Evolutionary conservation across 2,797 vertebrate genomes (phyloP), one percentile per base, ranked within the genome.

Genomic region (Acestrorhynchus altus): DNA sequence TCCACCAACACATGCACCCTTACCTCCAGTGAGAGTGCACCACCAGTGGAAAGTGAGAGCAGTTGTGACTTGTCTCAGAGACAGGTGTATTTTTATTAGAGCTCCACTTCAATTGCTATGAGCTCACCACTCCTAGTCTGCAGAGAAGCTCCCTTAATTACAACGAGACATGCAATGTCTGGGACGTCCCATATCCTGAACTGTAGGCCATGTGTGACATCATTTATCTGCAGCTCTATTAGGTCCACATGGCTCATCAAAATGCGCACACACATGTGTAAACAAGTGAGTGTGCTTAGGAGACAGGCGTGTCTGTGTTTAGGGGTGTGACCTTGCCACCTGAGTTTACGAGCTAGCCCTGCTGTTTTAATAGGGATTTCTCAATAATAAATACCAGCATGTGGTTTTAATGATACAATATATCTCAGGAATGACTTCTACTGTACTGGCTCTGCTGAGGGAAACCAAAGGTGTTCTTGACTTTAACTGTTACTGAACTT

Each of bases 81-180:
- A 92, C 95, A 95, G 95, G 95, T 96, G 94, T 91, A 94, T 94
- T 96, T 97, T 96, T 95, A 95, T 92, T 91, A 94, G 90, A 79
- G 85, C 89, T 82, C 66, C 88, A 88, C 90, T 89, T 90, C 92
- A 95, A 94, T 89, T 91, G 91, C 92, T 91, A 92, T 92, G 92
- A 93, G 91, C 92, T 94, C 94, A 94, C 83, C 88, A 80, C 82
- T 86, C 74, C 83, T 87, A 92, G 90, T 87, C 88, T 90, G 88
- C 89, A 93, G 90, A 91, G 88, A 84, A 84, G 88, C 77, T 54
- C 80, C 87, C 84, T 83, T 95, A 94, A 96, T 95, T 94, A 93
- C 90, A 89, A 86, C 82, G 87, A 88, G 89, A 92, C 88, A 91
- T 89, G 88, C 90, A 89, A 89, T 0, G 88, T 93, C 91, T 91